phyloP scores from a whole-genome alignment of 2,113 vertebrate genomes.

The Sinocyclocheilus grahami region DNA sequence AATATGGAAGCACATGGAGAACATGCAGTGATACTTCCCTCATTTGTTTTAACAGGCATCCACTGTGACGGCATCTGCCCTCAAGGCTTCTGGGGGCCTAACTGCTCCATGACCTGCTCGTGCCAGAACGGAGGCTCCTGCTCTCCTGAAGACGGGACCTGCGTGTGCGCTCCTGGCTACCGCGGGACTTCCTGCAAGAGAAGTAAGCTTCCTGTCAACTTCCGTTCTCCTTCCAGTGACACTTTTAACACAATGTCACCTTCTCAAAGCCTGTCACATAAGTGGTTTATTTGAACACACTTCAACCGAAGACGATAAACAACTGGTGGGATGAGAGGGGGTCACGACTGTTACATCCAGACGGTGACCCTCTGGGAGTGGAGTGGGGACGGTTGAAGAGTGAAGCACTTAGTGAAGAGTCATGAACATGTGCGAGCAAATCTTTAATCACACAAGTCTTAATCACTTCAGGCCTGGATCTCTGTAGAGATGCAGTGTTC shows the following conservation, averaged over 20 bases:
- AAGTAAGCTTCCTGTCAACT: slow-evolving; percentile 79
- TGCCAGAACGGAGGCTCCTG: slow-evolving; percentile 97
- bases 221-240: slow-evolving; percentile 17
- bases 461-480: slow-evolving; percentile 68
- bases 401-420: slow-evolving; percentile 62
- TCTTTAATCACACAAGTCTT: slow-evolving; percentile 72
- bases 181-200: slow-evolving; percentile 93
- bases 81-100: slow-evolving; percentile 93
- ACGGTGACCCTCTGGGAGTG: slow-evolving; percentile 37
- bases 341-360: slow-evolving; percentile 37
- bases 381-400: slow-evolving; percentile 42
- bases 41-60: slow-evolving; percentile 77
- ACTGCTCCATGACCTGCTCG: slow-evolving; percentile 94
- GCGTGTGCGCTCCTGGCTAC: slow-evolving; percentile 93
- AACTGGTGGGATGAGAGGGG: slow-evolving; percentile 27
- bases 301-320: slow-evolving; percentile 20
- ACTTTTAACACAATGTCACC: slow-evolving; percentile 23
- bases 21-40: not conserved
- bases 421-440: slow-evolving; percentile 63
- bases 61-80: slow-evolving; percentile 90
- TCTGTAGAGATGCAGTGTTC: slow-evolving; percentile 49
- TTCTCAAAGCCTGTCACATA: slow-evolving; percentile 1
- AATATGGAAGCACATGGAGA: not conserved
- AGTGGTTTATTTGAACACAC: slow-evolving; percentile 9
- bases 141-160: slow-evolving; percentile 91